Conservation (phyloP, 2,113 vertebrate genomes). For the Polypterus senegalus region DNA sequence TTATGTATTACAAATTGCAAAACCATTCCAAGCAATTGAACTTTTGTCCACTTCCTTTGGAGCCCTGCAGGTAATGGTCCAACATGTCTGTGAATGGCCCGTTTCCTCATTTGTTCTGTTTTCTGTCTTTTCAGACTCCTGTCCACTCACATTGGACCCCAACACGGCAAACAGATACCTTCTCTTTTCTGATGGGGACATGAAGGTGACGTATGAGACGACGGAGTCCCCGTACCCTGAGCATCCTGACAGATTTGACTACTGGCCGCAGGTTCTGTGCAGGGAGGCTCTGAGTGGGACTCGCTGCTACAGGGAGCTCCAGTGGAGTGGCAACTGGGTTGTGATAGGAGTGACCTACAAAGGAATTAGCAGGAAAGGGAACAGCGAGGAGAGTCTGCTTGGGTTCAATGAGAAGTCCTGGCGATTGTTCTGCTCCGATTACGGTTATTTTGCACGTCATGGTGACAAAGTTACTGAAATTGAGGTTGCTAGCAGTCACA, state of each 20-base stretch:
- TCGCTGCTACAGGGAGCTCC: not conserved
- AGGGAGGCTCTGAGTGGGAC: constrained; percentile 23
- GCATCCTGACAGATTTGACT: constrained; percentile 46
- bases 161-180: constrained; percentile 45
- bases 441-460: constrained; percentile 49
- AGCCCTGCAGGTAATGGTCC: no score
- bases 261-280: constrained; percentile 58
- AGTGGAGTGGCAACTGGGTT: not conserved
- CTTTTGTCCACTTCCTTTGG: no score
- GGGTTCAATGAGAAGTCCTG: constrained; percentile 47
- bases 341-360: constrained; percentile 35
- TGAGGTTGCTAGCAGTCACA: constrained; percentile 14
- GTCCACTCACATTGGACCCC: constrained; percentile 40
- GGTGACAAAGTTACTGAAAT: constrained; percentile 15
- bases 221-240: constrained; percentile 40
- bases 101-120: not conserved
- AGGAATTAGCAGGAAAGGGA: constrained; percentile 21
- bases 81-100: no score
- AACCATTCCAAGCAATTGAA: no score
- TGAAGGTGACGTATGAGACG: constrained; percentile 38
- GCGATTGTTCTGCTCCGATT: constrained; percentile 49
- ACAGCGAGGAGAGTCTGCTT: constrained; percentile 30
- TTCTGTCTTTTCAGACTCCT: constrained; percentile 30
- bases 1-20: no score
- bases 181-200: constrained; percentile 45